Conservation (phyloP, 37 sponge, comb jelly and placozoan species). For the Amphimedon queenslandica region DNA sequence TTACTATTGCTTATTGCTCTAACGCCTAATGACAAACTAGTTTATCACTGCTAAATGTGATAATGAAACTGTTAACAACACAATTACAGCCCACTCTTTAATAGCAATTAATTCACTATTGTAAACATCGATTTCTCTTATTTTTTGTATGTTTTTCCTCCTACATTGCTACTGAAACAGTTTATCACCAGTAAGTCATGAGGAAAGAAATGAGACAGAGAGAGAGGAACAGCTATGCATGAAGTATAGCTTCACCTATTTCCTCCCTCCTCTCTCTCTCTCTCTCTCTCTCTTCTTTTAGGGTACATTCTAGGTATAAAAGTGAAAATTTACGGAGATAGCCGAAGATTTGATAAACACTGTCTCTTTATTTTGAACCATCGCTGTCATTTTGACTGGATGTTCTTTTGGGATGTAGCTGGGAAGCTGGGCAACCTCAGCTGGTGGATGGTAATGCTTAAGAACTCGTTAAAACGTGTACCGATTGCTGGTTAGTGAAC, state of each 20-base stretch:
- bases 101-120: no score
- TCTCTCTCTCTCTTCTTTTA: background rate
- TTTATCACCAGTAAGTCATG: no score
- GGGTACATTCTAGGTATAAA: conserved; percentile 30
- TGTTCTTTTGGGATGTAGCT: conserved; percentile 70
- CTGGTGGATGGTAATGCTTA: conserved; percentile 64
- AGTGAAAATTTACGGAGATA: conserved; percentile 46
- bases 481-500: conserved; percentile 55
- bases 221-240: no score
- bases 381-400: conserved; percentile 78
- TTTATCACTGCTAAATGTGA: no score
- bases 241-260: background rate
- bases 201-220: no score
- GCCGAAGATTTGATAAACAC: conserved; percentile 29
- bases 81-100: no score
- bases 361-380: conserved; percentile 79
- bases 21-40: no score
- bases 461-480: conserved; percentile 23
- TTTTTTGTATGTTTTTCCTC: no score
- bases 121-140: no score
- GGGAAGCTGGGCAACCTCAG: conserved; percentile 44
- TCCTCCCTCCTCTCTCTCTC: background rate
- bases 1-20: no score
- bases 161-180: no score
- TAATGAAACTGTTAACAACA: no score